These are phyloP conservation scores for Chrysolina americana DNA, from an alignment of 2,888 invertebrate species.

Conservation along the genomic window DNA sequence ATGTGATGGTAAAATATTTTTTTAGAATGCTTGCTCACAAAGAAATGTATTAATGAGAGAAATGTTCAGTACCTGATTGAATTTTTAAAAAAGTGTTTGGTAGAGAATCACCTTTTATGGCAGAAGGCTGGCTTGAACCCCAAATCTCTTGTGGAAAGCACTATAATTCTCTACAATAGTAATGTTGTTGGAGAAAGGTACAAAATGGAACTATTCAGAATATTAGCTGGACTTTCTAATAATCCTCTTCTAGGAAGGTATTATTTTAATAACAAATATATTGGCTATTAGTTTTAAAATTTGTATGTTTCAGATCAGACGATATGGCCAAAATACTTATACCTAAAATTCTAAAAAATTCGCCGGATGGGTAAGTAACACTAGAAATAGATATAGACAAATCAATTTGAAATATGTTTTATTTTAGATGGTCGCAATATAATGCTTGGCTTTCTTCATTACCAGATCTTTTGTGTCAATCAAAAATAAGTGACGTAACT, in stretches of 20 bases:
- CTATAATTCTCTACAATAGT: constrained; percentile 50
- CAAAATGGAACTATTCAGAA: constrained; percentile 66
- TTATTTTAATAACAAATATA: too few relatives aligned
- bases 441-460: constrained; percentile 72
- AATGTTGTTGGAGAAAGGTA: constrained; percentile 49
- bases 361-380: neutral
- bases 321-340: neutral
- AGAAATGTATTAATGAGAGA: constrained; percentile 48
- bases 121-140: constrained; percentile 54
- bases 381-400: neutral
- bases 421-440: constrained; percentile 66
- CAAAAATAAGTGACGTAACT: constrained; percentile 71
- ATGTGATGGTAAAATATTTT: constrained; percentile 28
- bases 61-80: constrained; percentile 50
- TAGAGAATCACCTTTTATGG: constrained; percentile 55
- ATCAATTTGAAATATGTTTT: constrained; percentile 22
- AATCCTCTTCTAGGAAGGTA: constrained; percentile 7
- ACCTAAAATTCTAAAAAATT: constrained; percentile 6
- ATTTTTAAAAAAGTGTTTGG: constrained; percentile 54
- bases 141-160: constrained; percentile 51
- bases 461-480: constrained; percentile 73
- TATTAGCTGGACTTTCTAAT: constrained; percentile 69
- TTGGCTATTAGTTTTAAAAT: constrained; percentile 29
- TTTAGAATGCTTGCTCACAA: constrained; percentile 53
- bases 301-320: constrained; percentile 47